Base-by-base conservation (phyloP, 2,888 invertebrate species). In the Neuroscelio doddi region DNA sequence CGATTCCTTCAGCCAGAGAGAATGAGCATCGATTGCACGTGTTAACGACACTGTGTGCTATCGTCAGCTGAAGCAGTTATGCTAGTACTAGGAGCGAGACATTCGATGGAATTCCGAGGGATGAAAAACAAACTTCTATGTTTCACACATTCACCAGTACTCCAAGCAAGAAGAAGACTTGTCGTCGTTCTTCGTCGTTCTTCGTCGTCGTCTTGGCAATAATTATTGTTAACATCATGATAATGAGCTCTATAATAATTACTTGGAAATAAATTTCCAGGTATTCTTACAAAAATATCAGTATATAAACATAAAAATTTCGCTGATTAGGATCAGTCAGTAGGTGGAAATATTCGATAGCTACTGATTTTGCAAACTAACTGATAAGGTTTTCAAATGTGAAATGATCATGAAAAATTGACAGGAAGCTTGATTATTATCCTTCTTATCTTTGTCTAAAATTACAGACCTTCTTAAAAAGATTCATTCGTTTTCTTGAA, bases 151-250 rank as follows among this genome's bases (percentile, higher is more conserved):
- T 58, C 62, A 53, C 47, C 42, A 46, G 55, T 47, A 57, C 41
- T 32, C 42, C 47, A 27, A 4, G 49, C 55, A 57, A 62, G 47
- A 66, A 62, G 51, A 38, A 53, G 62, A 66, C 66, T 66, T 58
- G 66, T 66, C 42, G 51, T 55, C 52, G 5, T 21, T 38, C 17
- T 15, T 42, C n/a, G n/a, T n/a, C n/a, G n/a, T n/a, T 56, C 46
- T 56, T 66, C 55, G 66, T 66, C 42, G 51, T 55, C 52, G 5
- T 21, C 16, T 9, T 15, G 44, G 62, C 61, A 53, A 66, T 66
- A 66, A 66, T 66, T 66, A 62, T 61, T 57, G 53, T 57, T 62
- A 57, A 66, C 57, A 53, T 66, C 66, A 62, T 66, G 66, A 66
- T 66, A 66, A 66, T 66, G 57, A 62, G 57, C 39, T 27, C 36